A percentile compares a stretch with the other conserved stretches of the same genome.
These are phyloP conservation scores for Elephantulus edwardii DNA, from an alignment of 2,113 vertebrate genomes.

Conservation along the genomic window DNA sequence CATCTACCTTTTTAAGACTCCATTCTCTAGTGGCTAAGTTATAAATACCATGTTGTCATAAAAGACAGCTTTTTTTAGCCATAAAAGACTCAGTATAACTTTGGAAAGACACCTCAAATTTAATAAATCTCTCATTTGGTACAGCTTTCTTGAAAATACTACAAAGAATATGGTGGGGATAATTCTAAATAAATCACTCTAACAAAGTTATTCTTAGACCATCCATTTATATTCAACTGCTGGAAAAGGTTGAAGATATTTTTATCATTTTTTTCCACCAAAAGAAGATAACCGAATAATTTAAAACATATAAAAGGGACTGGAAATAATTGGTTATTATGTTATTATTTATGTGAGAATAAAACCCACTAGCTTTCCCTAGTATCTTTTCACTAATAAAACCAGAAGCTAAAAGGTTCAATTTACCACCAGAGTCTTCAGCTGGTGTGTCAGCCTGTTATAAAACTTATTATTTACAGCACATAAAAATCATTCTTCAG, in stretches of 20 bases:
- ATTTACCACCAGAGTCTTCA: slow-evolving; percentile 54
- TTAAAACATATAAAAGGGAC: slow-evolving; percentile 43
- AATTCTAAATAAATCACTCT: not conserved
- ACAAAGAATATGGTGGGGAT: not conserved
- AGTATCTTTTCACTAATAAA: slow-evolving; percentile 34
- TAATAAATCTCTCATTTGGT: not conserved
- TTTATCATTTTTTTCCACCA: slow-evolving; percentile 35
- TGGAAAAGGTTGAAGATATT: not conserved
- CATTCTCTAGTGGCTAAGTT: not conserved
- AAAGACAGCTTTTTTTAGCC: not conserved
- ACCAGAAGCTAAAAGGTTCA: slow-evolving; percentile 31
- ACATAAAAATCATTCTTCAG: slow-evolving; percentile 75
- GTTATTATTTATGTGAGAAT: not conserved
- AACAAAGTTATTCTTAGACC: slow-evolving; percentile 47
- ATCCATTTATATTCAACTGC: slow-evolving; percentile 30
- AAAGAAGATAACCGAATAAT: slow-evolving; percentile 6
- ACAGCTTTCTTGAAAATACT: slow-evolving; percentile 8
- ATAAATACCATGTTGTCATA: not conserved
- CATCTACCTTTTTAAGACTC: not conserved
- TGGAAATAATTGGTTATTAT: slow-evolving; percentile 20
- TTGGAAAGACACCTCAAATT: slow-evolving; percentile 6
- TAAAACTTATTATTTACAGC: slow-evolving; percentile 40
- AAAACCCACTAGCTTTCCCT: slow-evolving; percentile 32
- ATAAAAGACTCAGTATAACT: not conserved
- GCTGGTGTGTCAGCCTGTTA: slow-evolving; percentile 50